Conservation (phyloP, 2,113 vertebrate species). For the Lutjanus erythropterus region DNA sequence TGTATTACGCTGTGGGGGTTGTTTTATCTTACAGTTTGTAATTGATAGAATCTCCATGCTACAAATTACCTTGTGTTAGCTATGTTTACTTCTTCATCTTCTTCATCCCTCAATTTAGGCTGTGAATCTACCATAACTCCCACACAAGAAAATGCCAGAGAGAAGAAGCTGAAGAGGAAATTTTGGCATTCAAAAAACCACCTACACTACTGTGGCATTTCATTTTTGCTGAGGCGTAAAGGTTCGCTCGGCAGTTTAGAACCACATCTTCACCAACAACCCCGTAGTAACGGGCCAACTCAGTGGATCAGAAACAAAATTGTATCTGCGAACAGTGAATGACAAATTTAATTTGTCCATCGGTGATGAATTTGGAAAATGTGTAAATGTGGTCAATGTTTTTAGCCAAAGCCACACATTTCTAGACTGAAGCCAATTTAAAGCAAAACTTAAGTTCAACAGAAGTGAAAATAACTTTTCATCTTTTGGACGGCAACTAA, state of each 20-base stretch:
- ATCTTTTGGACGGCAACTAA: no score
- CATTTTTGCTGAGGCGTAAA: background rate
- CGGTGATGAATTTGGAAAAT: background rate
- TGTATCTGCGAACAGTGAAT: background rate
- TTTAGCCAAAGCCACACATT: background rate
- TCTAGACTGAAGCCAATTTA: background rate
- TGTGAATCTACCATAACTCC: background rate
- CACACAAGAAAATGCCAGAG: background rate
- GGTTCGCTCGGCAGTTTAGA: background rate
- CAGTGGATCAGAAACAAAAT: background rate
- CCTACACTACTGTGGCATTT: background rate
- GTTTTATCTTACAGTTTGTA: constrained; percentile 1
- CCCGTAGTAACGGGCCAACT: no score
- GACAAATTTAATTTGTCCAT: background rate
- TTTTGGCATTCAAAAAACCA: background rate
- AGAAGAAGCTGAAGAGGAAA: background rate
- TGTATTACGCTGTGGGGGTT: background rate
- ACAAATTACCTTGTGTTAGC: constrained; percentile 12
- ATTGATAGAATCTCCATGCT: constrained; percentile 12
- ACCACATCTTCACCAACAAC: background rate
- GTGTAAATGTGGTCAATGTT: background rate
- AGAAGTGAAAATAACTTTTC: no score
- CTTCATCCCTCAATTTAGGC: background rate
- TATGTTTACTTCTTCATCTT: background rate
- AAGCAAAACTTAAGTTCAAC: no score